Base-by-base conservation (phyloP, 2,797 vertebrate genomes). In the Tragelaphus eurycerus region DNA sequence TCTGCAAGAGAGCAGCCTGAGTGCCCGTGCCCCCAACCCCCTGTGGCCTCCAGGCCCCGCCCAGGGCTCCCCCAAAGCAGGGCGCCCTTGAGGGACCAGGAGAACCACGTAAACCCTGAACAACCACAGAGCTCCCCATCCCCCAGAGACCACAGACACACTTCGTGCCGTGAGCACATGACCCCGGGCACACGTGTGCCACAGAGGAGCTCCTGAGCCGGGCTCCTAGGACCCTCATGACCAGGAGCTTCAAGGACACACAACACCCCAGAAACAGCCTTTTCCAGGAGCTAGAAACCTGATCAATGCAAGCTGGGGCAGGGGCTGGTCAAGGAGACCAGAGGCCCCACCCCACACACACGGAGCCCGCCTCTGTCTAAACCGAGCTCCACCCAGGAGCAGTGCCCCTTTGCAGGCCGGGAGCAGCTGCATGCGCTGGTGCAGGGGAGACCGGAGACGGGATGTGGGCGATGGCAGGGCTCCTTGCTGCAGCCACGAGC, bases 1-100 rank as follows among this genome's bases (percentile, higher is more conserved):
- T 99, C 99, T 99, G 98, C 89, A 99, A 98, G 93, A 13, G 98
- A 89, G 98, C 95, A 31, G 9, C 11, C 59, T 86, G 74, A 93
- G 62, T 0, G 6, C 55, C 79, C 7, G 0, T 13, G 7, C 15
- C 12, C 43, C 15, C 7, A 15, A 5, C 3, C 5, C 34, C 23
- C 64, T 2, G 4, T 2, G 4, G 19, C 19, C n/a, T 21, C 67
- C 19, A 71, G 17, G 9, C 29, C 78, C 31, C 1, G 3, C 78
- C 78, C 46, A 79, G 48, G 46, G 16, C 78, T 54, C 50, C 78
- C 11, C 31, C 50, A 1, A 6, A 4, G 21, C 34, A 2, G n/a
- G 64, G n/a, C 4, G 10, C 17, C n/a, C 17, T 19, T 19, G 17
- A 67, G 17, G 64, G 17, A 2, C 60, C 48, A 29, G 16, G 17